Percentiles rank a stretch among this genome's conserved stretches.
Evolutionary conservation across 2,113 vertebrate genomes (phyloP).

Genomic region (Pteropus alecto): DNA sequence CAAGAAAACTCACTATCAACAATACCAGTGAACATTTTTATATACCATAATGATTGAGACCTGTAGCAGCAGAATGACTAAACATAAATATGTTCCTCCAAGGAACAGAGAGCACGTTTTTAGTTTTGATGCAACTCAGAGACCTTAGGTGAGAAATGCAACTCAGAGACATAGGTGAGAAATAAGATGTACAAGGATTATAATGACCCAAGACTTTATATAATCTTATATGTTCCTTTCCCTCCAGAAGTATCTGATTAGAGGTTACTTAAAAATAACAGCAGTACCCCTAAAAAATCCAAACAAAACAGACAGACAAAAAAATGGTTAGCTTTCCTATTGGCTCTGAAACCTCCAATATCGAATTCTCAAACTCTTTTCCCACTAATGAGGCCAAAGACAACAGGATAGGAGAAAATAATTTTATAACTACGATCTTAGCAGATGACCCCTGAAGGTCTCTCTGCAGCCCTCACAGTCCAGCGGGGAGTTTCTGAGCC

Average conservation of each 20-base stretch:
- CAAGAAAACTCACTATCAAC: slow-evolving; percentile 3
- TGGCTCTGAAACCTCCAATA: slow-evolving; percentile 23
- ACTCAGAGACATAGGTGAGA: not conserved
- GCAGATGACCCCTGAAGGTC: not conserved
- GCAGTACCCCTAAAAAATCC: not conserved
- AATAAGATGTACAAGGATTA: not conserved
- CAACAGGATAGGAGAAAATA: slow-evolving; percentile 47
- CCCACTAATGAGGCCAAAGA: slow-evolving; percentile 40
- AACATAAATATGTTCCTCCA: not conserved
- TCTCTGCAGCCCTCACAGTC: not conserved
- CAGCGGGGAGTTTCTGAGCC: not conserved
- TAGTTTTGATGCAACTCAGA: not conserved
- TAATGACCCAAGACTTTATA: not conserved
- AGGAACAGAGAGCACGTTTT: not conserved
- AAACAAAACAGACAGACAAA: not conserved
- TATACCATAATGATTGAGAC: not conserved
- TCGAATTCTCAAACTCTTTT: slow-evolving; percentile 15
- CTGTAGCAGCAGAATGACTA: not conserved
- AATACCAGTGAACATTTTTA: not conserved
- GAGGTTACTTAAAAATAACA: slow-evolving; percentile 4
- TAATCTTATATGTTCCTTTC: not conserved
- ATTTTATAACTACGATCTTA: slow-evolving; percentile 31
- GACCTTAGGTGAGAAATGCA: not conserved
- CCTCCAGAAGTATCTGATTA: not conserved
- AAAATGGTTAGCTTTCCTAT: not conserved